Conservation (phyloP, 2,888 invertebrate genomes). For the Chaetoderma sp. region DNA sequence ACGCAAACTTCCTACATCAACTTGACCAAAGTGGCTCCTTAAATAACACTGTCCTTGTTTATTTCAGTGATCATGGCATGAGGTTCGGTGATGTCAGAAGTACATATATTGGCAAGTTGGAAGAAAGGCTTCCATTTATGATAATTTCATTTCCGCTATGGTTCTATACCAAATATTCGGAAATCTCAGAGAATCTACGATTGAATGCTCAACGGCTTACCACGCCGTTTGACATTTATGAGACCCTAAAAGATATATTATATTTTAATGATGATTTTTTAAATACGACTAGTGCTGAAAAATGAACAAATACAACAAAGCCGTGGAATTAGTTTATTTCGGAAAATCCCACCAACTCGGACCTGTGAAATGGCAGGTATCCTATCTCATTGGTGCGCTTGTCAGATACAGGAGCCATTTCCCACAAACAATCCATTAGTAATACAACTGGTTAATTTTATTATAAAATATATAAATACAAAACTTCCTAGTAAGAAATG, state of each 20-base stretch:
- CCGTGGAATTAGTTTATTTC: conserved; percentile 77
- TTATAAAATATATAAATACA: conserved; percentile 81
- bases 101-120: conserved; percentile 82
- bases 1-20: conserved; percentile 74
- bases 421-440: conserved; percentile 73
- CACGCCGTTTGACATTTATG: conserved; percentile 85
- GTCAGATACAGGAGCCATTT: conserved; percentile 78
- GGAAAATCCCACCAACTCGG: conserved; percentile 78
- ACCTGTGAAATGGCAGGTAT: conserved; percentile 85
- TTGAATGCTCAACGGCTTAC: conserved; percentile 78
- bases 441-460: conserved; percentile 73
- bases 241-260: conserved; percentile 79
- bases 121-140: conserved; percentile 87
- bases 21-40: conserved; percentile 51
- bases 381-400: conserved; percentile 89
- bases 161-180: conserved; percentile 76
- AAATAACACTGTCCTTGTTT: conserved; percentile 44
- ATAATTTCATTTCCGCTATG: conserved; percentile 80
- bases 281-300: background rate
- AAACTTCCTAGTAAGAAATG: too few species aligned
- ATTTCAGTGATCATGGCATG: conserved; percentile 88
- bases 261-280: conserved; percentile 25
- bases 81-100: conserved; percentile 85
- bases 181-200: conserved; percentile 77
- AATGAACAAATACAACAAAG: background rate